Percentiles rank a stretch among this genome's conserved stretches.
These are phyloP conservation scores for Clamator glandarius DNA, from an alignment of 2,797 vertebrate species.

Conservation along the genomic window DNA sequence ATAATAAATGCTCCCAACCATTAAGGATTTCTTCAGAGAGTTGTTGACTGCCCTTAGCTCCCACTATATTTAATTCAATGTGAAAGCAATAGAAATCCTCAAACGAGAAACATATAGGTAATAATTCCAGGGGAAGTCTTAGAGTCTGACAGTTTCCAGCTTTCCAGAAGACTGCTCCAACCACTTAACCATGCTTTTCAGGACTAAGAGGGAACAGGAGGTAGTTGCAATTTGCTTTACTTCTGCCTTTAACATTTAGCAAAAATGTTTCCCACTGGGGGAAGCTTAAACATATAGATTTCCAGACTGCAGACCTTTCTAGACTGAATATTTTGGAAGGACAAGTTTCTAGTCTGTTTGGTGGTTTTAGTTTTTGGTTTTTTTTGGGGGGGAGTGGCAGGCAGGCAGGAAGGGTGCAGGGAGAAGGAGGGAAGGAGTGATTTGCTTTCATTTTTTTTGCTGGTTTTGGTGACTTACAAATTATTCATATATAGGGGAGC, in stretches of 20 bases:
- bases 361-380: not conserved
- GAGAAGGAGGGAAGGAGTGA: rapidly evolving
- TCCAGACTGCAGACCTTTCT: not conserved
- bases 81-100: conserved; percentile 17
- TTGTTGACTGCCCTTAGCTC: not conserved
- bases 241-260: not conserved
- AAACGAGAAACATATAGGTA: not conserved
- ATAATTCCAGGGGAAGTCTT: not conserved
- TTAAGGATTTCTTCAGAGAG: not conserved
- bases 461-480: not conserved
- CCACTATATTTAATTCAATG: not conserved
- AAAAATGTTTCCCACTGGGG: not conserved
- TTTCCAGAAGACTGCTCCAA: not conserved
- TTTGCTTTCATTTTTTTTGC: not conserved
- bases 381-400: rapidly evolving
- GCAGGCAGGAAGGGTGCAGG: too few relatives aligned
- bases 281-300: not conserved
- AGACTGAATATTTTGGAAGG: not conserved
- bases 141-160: not conserved
- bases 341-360: not conserved
- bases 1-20: not conserved
- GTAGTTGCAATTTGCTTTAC: not conserved
- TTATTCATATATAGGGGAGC: not conserved
- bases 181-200: not conserved
- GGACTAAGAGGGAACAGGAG: not conserved